Evolutionary conservation across 1,140 invertebrate genomes (phyloP), one percentile per base, ranked within the genome.

Genomic region (Magallana angulata): DNA sequence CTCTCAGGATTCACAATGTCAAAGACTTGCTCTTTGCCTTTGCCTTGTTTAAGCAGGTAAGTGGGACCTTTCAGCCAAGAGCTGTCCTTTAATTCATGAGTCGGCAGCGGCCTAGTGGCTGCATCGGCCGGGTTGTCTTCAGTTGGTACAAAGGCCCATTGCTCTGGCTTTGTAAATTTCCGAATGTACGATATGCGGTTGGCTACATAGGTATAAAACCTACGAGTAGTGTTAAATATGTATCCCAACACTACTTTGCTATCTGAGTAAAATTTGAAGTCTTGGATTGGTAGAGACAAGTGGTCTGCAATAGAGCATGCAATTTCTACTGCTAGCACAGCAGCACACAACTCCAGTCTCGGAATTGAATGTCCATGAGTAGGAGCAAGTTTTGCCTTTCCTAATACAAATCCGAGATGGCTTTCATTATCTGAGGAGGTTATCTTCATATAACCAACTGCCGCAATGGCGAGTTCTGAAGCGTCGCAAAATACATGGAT

Each of bases 401-500:
- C 82, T 36, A 84, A 36, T 1, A 84, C 57, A 60, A 59, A 84
- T n/a, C 85, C 85, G 30, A 71, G 4, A 1, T 86, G 36, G 16
- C 9, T 48, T 0, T 18, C 11, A 12, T 57, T 84, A 57, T 82
- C 24, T 30, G 7, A 0, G 36, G 85, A 57, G 11, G 8, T 18
- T 3, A 8, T 48, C 58, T 48, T 76, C 5, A 91, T 30, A 64
- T 90, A 91, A 11, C 62, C 82, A 36, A 80, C 82, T n/a, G 87
- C 76, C n/a, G 90, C 85, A 12, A 90, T 85, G n/a, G 88, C 91
- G 14, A 68, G 48, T 71, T 87, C 81, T n/a, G 88, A 90, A 4
- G 90, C 90, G 82, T 91, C 90, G 7, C 56, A 89, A 82, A 90
- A 91, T 8, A 88, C 48, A 58, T 83, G 58, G 88, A 56, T 56